These are phyloP conservation scores for Odocoileus virginianus DNA, from an alignment of 2,113 vertebrate genomes.

Conservation along the genomic window DNA sequence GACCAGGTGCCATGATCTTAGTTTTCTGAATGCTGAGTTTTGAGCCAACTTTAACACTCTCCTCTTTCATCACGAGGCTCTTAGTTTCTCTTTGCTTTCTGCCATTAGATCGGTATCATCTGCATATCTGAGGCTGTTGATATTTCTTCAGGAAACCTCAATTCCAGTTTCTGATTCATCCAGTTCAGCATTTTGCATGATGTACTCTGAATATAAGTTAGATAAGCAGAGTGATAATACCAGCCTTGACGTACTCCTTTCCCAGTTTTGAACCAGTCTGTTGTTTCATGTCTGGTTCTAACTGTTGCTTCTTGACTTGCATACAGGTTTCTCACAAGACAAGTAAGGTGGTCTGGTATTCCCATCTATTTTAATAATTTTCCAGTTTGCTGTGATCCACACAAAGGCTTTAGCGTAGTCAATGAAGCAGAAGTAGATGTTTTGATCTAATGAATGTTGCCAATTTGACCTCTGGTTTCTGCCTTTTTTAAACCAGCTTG, in stretches of 20 bases:
- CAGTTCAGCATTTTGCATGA: neutral
- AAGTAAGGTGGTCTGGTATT: neutral
- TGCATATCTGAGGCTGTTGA: neutral
- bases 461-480: neutral
- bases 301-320: neutral
- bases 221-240: neutral
- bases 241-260: neutral
- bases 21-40: neutral
- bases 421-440: neutral
- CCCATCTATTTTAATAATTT: neutral
- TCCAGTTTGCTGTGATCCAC: neutral
- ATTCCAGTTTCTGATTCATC: neutral
- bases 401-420: neutral
- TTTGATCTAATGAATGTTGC: neutral
- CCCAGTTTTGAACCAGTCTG: neutral
- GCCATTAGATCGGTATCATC: neutral
- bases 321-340: neutral
- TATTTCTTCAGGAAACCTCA: neutral
- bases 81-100: neutral
- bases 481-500: neutral
- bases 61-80: neutral
- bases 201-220: neutral
- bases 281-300: neutral
- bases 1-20: neutral
- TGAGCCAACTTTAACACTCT: neutral